Conservation (phyloP, 2,797 vertebrate species). For the Melopsittacus undulatus region DNA sequence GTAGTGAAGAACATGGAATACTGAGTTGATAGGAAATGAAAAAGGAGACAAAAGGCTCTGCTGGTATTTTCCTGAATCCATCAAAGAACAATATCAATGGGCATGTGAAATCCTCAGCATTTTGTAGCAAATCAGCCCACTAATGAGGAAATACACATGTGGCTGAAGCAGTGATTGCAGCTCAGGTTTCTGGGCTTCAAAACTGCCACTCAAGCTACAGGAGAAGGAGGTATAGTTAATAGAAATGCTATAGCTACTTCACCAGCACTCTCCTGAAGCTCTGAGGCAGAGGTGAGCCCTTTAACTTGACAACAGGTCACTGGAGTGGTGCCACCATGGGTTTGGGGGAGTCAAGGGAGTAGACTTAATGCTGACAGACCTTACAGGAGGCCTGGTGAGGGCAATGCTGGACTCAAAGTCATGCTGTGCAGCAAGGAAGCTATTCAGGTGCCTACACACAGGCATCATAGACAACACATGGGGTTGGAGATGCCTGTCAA, state of each 20-base stretch:
- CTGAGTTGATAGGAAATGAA: neutral
- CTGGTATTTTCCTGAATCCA: neutral
- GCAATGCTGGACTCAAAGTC: neutral
- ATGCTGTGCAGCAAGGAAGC: neutral
- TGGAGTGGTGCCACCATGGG: neutral
- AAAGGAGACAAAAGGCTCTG: neutral
- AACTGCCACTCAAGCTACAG: neutral
- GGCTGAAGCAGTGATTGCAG: neutral
- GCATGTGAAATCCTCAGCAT: neutral
- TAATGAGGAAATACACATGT: neutral
- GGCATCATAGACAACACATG: rapidly evolving
- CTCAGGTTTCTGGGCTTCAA: neutral
- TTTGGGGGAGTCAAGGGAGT: neutral
- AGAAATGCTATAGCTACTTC: neutral
- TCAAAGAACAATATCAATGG: neutral
- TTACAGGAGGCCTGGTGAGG: neutral
- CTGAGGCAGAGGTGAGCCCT: rapidly evolving
- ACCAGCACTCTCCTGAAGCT: neutral
- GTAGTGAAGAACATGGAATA: neutral
- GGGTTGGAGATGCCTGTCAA: neutral
- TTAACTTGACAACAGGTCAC: neutral
- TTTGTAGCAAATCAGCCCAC: neutral
- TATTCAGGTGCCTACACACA: neutral
- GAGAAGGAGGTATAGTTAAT: neutral
- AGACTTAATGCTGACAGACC: neutral